A percentile compares a stretch with the other conserved stretches of the same genome.
These are phyloP conservation scores for Loriculus beryllinus DNA, from an alignment of 2,797 vertebrate species.

Conservation along the genomic window DNA sequence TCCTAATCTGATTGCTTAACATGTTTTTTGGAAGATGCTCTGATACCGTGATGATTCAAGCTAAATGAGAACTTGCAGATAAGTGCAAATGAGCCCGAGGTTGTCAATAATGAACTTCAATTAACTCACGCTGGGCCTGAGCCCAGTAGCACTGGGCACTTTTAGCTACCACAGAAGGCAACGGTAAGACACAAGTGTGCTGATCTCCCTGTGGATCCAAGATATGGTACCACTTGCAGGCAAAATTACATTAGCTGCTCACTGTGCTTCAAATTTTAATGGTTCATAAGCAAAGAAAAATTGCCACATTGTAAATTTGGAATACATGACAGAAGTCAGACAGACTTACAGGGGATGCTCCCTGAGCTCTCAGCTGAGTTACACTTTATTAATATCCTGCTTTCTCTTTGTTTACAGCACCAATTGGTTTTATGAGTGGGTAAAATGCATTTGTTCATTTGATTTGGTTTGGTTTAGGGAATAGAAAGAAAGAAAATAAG, in stretches of 20 bases:
- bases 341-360: not conserved
- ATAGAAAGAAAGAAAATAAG: not conserved
- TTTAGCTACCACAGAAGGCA: constrained; percentile 44
- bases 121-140: constrained; percentile 45
- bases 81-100: constrained; percentile 50
- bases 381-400: not conserved
- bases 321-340: constrained; percentile 26
- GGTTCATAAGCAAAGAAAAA: constrained; percentile 29
- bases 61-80: constrained; percentile 56
- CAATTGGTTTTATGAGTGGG: not conserved
- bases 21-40: constrained; percentile 12
- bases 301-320: constrained; percentile 30
- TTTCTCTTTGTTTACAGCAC: constrained; percentile 22
- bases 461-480: not conserved
- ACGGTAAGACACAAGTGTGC: not conserved
- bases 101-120: constrained; percentile 61
- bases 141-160: constrained; percentile 22
- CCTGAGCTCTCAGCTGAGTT: not conserved
- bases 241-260: constrained; percentile 57
- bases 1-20: constrained; percentile 42
- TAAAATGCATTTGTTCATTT: not conserved
- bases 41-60: constrained; percentile 13
- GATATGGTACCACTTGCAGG: constrained; percentile 51
- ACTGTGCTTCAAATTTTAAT: constrained; percentile 56
- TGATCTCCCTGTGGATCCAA: not conserved